These are phyloP conservation scores for Brachypodius melanocephalos DNA, from an alignment of 2,113 vertebrate genomes.

Conservation along the genomic window DNA sequence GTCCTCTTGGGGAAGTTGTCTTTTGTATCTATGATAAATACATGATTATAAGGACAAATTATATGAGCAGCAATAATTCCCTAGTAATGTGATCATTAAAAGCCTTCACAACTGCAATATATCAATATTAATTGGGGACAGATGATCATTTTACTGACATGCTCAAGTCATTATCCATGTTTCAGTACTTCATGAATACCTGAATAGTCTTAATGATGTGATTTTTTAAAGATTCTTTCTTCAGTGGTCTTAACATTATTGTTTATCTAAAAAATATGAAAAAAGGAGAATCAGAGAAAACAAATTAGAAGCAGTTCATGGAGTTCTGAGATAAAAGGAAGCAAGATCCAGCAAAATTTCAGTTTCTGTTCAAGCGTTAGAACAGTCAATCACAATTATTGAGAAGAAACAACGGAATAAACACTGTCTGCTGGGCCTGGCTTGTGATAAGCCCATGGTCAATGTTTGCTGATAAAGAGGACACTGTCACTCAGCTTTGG, in stretches of 20 bases:
- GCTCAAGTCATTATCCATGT: constrained; percentile 79
- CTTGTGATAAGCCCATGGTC: rapidly evolving
- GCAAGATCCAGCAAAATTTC: background rate
- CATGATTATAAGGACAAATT: constrained; percentile 90
- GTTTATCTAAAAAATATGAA: constrained; percentile 58
- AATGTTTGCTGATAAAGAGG: background rate
- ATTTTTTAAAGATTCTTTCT: constrained; percentile 55
- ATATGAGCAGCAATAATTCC: constrained; percentile 87
- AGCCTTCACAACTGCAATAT: constrained; percentile 78
- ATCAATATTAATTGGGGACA: constrained; percentile 92
- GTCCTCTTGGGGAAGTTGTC: constrained; percentile 72
- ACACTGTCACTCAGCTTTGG: background rate
- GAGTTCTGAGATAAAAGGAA: background rate
- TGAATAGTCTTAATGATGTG: constrained; percentile 75
- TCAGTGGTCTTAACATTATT: background rate
- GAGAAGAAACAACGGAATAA: background rate
- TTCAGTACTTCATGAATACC: constrained; percentile 77
- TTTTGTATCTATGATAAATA: constrained; percentile 83
- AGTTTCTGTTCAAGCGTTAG: background rate
- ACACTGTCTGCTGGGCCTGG: background rate
- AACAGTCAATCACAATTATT: background rate
- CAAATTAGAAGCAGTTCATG: background rate
- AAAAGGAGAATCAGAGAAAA: background rate
- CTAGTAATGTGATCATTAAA: constrained; percentile 86
- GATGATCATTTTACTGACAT: constrained; percentile 83